Base-by-base conservation (phyloP, 2,888 invertebrate species). In the Caenorhabditis angaria region DNA sequence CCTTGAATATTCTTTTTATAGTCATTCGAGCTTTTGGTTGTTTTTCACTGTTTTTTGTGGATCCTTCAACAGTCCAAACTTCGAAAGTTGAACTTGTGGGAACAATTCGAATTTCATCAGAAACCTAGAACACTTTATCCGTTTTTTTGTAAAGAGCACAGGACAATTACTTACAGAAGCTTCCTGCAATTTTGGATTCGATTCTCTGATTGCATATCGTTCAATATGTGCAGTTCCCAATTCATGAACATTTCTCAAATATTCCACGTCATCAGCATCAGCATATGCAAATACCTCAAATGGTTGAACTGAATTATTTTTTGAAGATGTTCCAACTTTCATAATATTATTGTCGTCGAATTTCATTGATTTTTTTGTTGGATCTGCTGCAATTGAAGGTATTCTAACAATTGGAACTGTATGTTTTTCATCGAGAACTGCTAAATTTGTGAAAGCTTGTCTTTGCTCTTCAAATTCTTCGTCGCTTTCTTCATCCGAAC, bases 241-340 rank as follows among this genome's bases (percentile, higher is more conserved):
- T n/a, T 81, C 79, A 56, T 80, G 79, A n/a, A 81, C 72, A 28
- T 58, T 60, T 58, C 68, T 72, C 65, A 81, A 51, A 63, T 77
- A 81, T 27, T 75, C 70, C 14, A 75, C 73, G 20, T 66, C 67
- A 12, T 76, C 75, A 6, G 67, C 72, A 25, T 72, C 73, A 0
- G 61, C 65, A 28, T 78, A 76, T 14, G 65, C 59, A 20, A 75
- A 69, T 32, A 71, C 73, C 50, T 73, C 73, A 41, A 73, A 73
- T 14, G 73, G 73, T 29, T 73, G 73, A 58, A 69, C 59, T 6
- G 48, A 18, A 48, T 66, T 72, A 20, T 10, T 59, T 0, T 5
- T 29, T n/a, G 22, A 51, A 18, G 55, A 61, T 4, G 62, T 32
- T 28, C 64, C 28, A 22, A 72, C 32, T 20, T 58, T 66, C 32